A percentile compares a stretch with the other conserved stretches of the same genome.
Conservation (phyloP, 1,140 invertebrate genomes). For the Cydia pomonella region DNA sequence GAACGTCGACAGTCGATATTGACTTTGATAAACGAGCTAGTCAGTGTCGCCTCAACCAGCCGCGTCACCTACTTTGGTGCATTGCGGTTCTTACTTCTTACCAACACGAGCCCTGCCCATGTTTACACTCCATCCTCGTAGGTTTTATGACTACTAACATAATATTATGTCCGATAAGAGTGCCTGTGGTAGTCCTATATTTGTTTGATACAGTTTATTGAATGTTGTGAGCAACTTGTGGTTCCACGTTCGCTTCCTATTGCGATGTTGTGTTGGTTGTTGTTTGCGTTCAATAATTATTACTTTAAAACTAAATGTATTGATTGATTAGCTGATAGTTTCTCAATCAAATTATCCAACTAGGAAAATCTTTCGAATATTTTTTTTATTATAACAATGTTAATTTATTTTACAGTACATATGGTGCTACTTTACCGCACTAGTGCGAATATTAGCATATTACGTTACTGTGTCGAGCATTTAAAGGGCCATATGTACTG, state of each 20-base stretch:
- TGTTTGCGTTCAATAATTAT: conserved; percentile 14
- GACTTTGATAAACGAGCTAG: conserved; percentile 77
- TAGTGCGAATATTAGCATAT: too few species aligned
- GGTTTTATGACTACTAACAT: conserved; percentile 72
- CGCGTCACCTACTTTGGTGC: conserved; percentile 76
- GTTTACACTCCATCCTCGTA: conserved; percentile 69
- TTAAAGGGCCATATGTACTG: too few species aligned
- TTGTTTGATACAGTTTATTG: conserved; percentile 70
- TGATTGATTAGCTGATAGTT: background rate
- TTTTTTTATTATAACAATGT: background rate
- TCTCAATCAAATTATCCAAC: background rate
- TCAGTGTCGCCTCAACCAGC: conserved; percentile 71
- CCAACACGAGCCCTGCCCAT: conserved; percentile 54
- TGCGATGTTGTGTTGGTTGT: conserved; percentile 31
- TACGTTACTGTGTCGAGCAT: too few species aligned
- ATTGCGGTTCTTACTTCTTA: conserved; percentile 71
- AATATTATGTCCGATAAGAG: conserved; percentile 60
- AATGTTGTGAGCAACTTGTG: conserved; percentile 46
- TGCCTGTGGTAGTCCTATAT: conserved; percentile 67
- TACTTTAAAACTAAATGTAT: background rate
- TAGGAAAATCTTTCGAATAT: background rate
- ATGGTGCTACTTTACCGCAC: too few species aligned
- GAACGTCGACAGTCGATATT: conserved; percentile 70
- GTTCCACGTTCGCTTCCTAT: background rate
- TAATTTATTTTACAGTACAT: too few species aligned